A percentile compares a stretch with the other conserved stretches of the same genome.
Evolutionary conservation across 2,888 invertebrate species (phyloP).

Genomic region (Mechanitis messenoides): DNA sequence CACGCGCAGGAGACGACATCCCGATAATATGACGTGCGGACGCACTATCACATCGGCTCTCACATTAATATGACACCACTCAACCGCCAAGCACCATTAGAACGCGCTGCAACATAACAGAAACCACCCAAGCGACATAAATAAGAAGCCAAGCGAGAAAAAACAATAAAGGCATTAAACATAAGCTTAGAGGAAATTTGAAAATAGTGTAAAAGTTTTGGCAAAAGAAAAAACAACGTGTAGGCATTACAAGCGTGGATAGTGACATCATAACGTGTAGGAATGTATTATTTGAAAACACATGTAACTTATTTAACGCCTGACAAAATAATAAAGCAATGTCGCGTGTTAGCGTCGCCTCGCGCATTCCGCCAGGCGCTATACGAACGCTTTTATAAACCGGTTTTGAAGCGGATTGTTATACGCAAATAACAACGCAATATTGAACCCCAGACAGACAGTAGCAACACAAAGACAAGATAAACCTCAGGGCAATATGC

Average conservation of each 20-base stretch:
- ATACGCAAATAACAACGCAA: constrained; percentile 3
- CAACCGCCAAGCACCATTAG: constrained; percentile 56
- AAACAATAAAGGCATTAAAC: constrained; percentile 26
- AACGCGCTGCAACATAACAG: constrained; percentile 69
- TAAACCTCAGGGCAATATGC: neutral
- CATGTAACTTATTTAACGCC: neutral
- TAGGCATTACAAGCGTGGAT: neutral
- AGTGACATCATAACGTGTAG: too few relatives aligned
- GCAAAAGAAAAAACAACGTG: neutral
- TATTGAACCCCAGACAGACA: neutral
- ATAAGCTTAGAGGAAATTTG: constrained; percentile 12
- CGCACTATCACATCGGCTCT: constrained; percentile 38
- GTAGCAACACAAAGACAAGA: neutral
- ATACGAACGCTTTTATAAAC: neutral
- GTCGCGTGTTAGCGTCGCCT: neutral
- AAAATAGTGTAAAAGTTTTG: constrained; percentile 3
- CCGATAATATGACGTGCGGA: constrained; percentile 36
- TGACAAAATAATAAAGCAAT: neutral
- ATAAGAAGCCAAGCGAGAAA: constrained; percentile 55
- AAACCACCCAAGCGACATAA: constrained; percentile 69
- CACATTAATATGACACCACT: constrained; percentile 55
- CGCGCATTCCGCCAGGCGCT: constrained; percentile 2
- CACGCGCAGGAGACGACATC: constrained; percentile 67
- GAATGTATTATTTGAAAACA: neutral
- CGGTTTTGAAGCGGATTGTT: constrained; percentile 4